A percentile compares a stretch with the other conserved stretches of the same genome.
These are phyloP conservation scores for Daphoenositta chrysoptera DNA, from an alignment of 2,113 vertebrate genomes.

Conservation along the genomic window DNA sequence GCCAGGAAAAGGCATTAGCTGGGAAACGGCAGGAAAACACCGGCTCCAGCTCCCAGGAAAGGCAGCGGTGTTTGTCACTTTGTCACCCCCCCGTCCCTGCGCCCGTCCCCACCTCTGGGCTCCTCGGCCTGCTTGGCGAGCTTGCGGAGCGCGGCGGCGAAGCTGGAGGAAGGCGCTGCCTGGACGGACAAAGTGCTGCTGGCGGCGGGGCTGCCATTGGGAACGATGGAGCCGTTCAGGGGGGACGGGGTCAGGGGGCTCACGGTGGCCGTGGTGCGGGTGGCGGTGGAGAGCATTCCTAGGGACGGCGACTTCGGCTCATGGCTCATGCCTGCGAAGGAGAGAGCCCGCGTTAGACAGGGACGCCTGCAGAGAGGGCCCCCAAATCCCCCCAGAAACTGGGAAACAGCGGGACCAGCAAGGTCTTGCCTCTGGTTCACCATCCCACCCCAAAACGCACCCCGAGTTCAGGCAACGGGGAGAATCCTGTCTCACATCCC, in stretches of 20 bases:
- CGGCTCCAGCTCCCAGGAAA: fast-evolving
- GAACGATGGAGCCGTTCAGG: slow-evolving; percentile 94
- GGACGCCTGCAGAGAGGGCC: too few species aligned
- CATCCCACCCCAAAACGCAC: background rate
- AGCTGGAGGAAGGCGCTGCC: slow-evolving; percentile 94
- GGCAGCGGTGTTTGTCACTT: fast-evolving
- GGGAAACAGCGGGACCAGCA: fast-evolving
- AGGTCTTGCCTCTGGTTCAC: fast-evolving
- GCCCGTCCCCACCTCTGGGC: slow-evolving; percentile 86
- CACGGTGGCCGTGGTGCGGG: slow-evolving; percentile 97
- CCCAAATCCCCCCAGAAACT: fast-evolving
- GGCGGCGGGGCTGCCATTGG: slow-evolving; percentile 90
- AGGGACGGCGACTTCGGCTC: slow-evolving; percentile 99
- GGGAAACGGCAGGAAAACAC: background rate
- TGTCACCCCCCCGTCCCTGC: background rate
- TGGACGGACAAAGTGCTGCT: slow-evolving; percentile 85
- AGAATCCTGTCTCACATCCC: background rate
- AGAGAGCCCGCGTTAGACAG: slow-evolving; percentile 58
- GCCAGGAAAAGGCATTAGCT: background rate
- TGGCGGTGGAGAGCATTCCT: slow-evolving; percentile 99
- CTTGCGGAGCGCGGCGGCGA: slow-evolving; percentile 97
- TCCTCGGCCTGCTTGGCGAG: slow-evolving; percentile 99
- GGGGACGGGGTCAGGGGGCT: slow-evolving; percentile 96
- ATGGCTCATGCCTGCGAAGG: slow-evolving; percentile 96
- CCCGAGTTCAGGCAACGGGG: fast-evolving